A percentile compares a stretch with the other conserved stretches of the same genome.
phyloP scores from a whole-genome alignment of 2,113 vertebrate species.

The Dinomys branickii region DNA sequence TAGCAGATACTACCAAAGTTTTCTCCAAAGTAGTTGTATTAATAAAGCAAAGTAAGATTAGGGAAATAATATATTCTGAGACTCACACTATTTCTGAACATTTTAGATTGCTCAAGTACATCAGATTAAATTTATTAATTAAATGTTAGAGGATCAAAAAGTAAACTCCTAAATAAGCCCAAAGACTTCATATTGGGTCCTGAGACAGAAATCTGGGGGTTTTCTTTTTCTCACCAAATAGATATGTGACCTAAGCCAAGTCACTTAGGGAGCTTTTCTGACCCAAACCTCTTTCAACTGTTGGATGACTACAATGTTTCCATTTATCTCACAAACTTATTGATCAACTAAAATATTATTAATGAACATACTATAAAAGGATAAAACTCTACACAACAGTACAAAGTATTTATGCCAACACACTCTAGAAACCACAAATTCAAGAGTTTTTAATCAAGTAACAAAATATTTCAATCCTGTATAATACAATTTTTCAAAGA shows the following conservation, averaged over 20 bases:
- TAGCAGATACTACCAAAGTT: background rate
- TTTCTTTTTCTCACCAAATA: background rate
- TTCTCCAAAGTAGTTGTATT: background rate
- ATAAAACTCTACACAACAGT: background rate
- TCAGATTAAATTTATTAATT: background rate
- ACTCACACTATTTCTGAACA: background rate
- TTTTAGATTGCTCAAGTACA: background rate
- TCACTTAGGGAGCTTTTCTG: background rate
- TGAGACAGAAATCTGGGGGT: background rate
- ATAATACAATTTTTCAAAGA: background rate
- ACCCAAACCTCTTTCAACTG: background rate
- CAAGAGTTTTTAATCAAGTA: constrained; percentile 20
- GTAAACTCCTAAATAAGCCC: background rate
- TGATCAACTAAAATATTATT: background rate
- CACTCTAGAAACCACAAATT: background rate
- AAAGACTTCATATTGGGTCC: background rate
- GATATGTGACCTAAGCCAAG: background rate
- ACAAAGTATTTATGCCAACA: constrained; percentile 11
- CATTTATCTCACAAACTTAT: background rate
- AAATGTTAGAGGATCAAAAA: constrained; percentile 29
- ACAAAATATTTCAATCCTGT: background rate
- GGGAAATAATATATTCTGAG: background rate
- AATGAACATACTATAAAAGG: background rate
- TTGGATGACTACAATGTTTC: background rate
- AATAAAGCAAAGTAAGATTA: constrained; percentile 10